Base-by-base conservation (phyloP, 2,797 vertebrate species). In the Pangasius krempfi region DNA sequence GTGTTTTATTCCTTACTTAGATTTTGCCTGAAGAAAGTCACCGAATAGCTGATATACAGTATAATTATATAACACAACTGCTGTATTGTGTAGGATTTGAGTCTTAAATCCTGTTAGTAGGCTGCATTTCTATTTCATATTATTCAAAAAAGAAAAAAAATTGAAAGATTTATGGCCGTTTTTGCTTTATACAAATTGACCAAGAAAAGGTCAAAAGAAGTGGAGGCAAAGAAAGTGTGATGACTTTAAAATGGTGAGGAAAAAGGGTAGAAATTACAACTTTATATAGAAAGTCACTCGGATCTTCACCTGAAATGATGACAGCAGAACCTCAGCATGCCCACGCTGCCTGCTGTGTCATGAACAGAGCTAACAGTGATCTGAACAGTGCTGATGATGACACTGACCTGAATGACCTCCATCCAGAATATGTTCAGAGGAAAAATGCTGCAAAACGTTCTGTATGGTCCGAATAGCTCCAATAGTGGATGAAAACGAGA, bases 371-470 rank as follows among this genome's bases (percentile, higher is more conserved):
- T 20, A 80, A 40, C 7, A 60, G 54, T 60, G 52, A 37, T 60
- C 79, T 81, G 79, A 81, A 81, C 10, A 60, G 79, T 37, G 79
- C 79, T 76, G 44, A 50, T 60, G 30, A 81, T 60, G 54, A 40
- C 79, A 60, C 79, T 81, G 54, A 81, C 79, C 54, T 13, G 54
- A 37, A 37, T 78, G 75, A 54, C 50, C 30, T 50, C 75, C 54
- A 30, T 50, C 30, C n/a, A 18, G 75, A 30, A 54, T 18, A 60
- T 25, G 54, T 81, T 60, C 54, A 60, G 20, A 58, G 10, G 30
- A 20, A 80, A 37, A 80, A 58, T 30, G 30, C 52, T 22, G 2
- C 52, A 6, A 33, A 56, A 80, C 8, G 18, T 25, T 81, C 78
- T 81, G 0, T 8, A 60, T 22, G 20, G 78, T 22, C 78, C 9